Evolutionary conservation across 2,888 invertebrate genomes (phyloP).

Genomic region (Dasypolia templi): DNA sequence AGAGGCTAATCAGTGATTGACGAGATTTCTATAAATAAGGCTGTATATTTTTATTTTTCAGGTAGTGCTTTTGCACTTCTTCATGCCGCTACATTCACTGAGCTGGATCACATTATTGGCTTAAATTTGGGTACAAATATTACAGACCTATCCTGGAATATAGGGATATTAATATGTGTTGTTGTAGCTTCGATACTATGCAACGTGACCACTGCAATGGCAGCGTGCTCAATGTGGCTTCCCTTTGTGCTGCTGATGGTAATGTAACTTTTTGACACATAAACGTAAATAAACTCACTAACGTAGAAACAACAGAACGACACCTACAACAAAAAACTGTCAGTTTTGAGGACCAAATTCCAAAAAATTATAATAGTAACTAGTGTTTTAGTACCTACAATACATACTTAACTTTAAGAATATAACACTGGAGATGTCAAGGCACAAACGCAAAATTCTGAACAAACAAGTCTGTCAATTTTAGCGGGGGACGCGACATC

Average conservation of each 20-base stretch:
- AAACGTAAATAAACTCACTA: no score
- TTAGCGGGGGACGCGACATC: no score
- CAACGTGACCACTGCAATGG: conserved; percentile 75
- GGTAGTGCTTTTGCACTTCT: conserved; percentile 46
- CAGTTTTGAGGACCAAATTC: not conserved
- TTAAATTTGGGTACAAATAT: conserved; percentile 15
- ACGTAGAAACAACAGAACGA: not conserved
- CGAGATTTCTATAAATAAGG: no score
- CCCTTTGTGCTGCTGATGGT: conserved; percentile 79
- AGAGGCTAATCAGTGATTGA: no score
- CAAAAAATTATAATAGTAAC: not conserved
- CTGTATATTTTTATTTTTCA: conserved; percentile 59
- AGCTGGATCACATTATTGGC: not conserved
- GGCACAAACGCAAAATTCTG: not conserved
- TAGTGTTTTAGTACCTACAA: not conserved
- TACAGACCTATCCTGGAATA: conserved; percentile 60
- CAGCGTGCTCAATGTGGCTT: conserved; percentile 69
- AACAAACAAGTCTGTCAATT: no score
- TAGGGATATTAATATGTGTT: conserved; percentile 69
- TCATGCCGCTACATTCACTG: conserved; percentile 26
- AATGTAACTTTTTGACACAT: not conserved
- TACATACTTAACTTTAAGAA: not conserved
- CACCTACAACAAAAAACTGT: not conserved
- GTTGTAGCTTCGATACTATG: conserved; percentile 67
- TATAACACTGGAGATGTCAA: not conserved